Evolutionary conservation across 2,797 vertebrate genomes (phyloP), one percentile per base, ranked within the genome.

Genomic region (Eospalax fontanierii): DNA sequence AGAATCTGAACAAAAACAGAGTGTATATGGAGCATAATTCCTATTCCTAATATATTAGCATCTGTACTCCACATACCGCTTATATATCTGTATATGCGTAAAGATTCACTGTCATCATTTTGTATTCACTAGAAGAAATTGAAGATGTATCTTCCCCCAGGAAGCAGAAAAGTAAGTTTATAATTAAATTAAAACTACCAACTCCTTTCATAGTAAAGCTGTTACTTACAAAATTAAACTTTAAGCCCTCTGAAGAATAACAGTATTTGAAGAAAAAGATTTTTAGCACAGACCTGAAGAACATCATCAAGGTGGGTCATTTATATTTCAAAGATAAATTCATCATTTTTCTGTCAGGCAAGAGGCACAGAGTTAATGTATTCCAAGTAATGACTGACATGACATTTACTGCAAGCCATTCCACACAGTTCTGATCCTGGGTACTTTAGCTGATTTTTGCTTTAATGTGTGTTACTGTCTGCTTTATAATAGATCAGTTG

Each of bases 151-250:
- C 92, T 89, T 82, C 88, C 6, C 88, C 93, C 90, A 95, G 94
- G 92, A 97, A 92, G 87, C 82, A 90, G 46, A 98, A 97, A 97
- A 38, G 91, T 97, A 75, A 97, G 95, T 76, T 96, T 89, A 15
- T 63, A 87, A 9, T 68, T 94, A 95, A 46, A 43, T 90, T 94
- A 57, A 91, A 90, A 43, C 26, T 80, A 1, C n/a, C 59, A 80
- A 81, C 2, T n/a, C 61, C 61, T 89, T 91, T 63, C 63, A 12
- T 74, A n/a, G 75, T 68, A 61, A 18, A 95, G 16, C 1, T 6
- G 26, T 5, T 68, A 73, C 2, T 65, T 71, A 33, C 24, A 57
- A 94, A 82, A 4, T 33, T 87, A 82, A 38, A 15, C 83, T 79
- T 89, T 40, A 68, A 14, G 75, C 18, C 28, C 46, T 88, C 15